phyloP scores from a whole-genome alignment of 1,140 invertebrate species.

The Teleogryllus occipitalis region DNA sequence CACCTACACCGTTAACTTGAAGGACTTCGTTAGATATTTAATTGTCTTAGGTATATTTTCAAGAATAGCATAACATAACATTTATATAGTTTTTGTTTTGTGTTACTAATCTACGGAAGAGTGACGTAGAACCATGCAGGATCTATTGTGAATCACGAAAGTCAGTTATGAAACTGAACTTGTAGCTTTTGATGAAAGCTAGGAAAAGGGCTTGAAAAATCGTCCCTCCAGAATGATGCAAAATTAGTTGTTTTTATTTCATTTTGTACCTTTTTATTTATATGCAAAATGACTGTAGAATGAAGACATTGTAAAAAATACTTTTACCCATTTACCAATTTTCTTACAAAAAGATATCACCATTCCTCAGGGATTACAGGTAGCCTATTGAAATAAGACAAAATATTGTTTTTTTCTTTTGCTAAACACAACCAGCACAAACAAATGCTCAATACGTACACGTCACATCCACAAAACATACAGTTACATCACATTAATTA shows the following conservation, averaged over 20 bases:
- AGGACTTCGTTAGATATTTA: too few relatives aligned
- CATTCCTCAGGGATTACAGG: not conserved
- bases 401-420: not conserved
- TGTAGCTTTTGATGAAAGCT: not conserved
- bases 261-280: constrained; percentile 13
- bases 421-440: constrained; percentile 10
- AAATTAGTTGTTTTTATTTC: not conserved
- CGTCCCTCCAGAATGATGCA: not conserved
- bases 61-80: too few relatives aligned
- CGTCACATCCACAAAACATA: constrained; percentile 9
- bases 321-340: constrained; percentile 19
- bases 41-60: too few relatives aligned
- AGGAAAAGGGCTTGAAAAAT: not conserved
- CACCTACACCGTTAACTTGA: too few relatives aligned
- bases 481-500: constrained; percentile 7
- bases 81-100: too few relatives aligned
- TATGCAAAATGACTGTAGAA: constrained; percentile 14
- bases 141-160: too few relatives aligned
- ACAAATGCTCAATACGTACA: constrained; percentile 7
- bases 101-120: too few relatives aligned
- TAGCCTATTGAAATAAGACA: constrained; percentile 10
- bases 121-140: too few relatives aligned
- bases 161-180: too few relatives aligned
- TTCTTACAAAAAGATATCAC: constrained; percentile 19
- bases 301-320: constrained; percentile 19